Base-by-base conservation (phyloP, 2,113 vertebrate genomes). In the Dasyurus viverrinus region DNA sequence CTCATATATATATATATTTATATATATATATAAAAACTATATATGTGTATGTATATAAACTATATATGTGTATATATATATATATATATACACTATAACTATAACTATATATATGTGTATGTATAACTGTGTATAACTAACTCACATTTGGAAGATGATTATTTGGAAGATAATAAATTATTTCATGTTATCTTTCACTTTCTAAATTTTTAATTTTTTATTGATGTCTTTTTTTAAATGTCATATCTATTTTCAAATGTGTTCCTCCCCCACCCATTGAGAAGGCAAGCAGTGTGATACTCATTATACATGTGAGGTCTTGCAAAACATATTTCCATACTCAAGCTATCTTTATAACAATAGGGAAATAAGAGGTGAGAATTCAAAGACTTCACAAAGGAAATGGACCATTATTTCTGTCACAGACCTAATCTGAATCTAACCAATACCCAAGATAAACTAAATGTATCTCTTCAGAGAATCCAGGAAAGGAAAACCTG, bases 371-470 rank as follows among this genome's bases (percentile, higher is more conserved):
- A 0, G 47, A 68, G 0, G 89, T 48, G 50, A 68, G 92, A 9
- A 1, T 0, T 1, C 3, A 27, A 89, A 11, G 57, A 48, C 23
- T 0, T 50, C 0, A n/a, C 24, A 25, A 48, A 3, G 23, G 36
- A 16, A 24, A 54, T 91, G 23, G 90, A 54, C 14, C 42, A 23
- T n/a, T 53, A 53, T 91, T n/a, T 91, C 30, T 68, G 60, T 14
- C 36, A 84, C 16, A 22, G 36, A 84, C 16, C 68, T 84, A n/a
- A 84, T 19, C n/a, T 84, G 68, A 84, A 84, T 36, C 2, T 84
- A 42, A 42, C n/a, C 36, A 76, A 16, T 76, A 8, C n/a, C 36
- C 36, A 42, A 19, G n/a, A 42, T 84, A 19, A 84, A 42, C 19
- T n/a, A 42, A 84, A 42, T 22, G 68, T 84, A 5, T 1, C 5